phyloP scores from a whole-genome alignment of 2,797 vertebrate genomes.

The Diplodus sargus region DNA sequence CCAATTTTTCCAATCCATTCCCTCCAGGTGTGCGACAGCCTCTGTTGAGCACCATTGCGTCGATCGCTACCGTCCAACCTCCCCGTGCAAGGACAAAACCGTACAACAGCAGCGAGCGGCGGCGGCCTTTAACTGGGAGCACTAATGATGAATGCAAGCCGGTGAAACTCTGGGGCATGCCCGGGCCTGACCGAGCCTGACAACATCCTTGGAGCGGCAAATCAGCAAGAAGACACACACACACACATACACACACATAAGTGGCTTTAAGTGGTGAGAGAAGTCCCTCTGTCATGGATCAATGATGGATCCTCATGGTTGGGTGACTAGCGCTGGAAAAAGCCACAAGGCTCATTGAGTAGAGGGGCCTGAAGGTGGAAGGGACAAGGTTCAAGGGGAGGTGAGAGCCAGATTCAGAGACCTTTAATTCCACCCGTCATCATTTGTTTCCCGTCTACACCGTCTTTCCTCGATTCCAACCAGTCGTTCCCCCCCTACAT shows the following conservation, averaged over 20 bases:
- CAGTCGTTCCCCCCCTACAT: conserved; percentile 3
- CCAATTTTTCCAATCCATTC: not conserved
- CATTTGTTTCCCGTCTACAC: conserved; percentile 32
- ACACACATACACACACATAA: conserved; percentile 37
- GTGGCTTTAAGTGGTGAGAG: conserved; percentile 60
- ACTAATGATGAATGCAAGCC: conserved; percentile 54
- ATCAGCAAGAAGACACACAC: conserved; percentile 23
- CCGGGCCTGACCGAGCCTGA: conserved; percentile 44
- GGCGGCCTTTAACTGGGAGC: conserved; percentile 29
- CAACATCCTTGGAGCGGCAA: conserved; percentile 36
- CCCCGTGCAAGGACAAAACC: conserved; percentile 25
- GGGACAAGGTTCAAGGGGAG: conserved; percentile 70
- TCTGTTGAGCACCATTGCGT: not conserved
- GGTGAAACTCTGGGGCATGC: conserved; percentile 52
- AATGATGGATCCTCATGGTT: conserved; percentile 69
- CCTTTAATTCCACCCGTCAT: not conserved
- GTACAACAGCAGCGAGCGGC: conserved; percentile 5
- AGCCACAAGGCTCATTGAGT: conserved; percentile 52
- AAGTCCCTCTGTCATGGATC: conserved; percentile 61
- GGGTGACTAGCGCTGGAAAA: conserved; percentile 50
- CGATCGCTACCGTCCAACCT: conserved; percentile 7
- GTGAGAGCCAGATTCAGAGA: conserved; percentile 47
- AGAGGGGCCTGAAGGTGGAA: conserved; percentile 50
- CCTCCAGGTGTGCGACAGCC: conserved; percentile 9
- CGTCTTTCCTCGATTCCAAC: conserved; percentile 9